phyloP scores from a whole-genome alignment of 30 jellyfish, hydroid and myxozoan genomes.

The Morbakka virulenta region DNA sequence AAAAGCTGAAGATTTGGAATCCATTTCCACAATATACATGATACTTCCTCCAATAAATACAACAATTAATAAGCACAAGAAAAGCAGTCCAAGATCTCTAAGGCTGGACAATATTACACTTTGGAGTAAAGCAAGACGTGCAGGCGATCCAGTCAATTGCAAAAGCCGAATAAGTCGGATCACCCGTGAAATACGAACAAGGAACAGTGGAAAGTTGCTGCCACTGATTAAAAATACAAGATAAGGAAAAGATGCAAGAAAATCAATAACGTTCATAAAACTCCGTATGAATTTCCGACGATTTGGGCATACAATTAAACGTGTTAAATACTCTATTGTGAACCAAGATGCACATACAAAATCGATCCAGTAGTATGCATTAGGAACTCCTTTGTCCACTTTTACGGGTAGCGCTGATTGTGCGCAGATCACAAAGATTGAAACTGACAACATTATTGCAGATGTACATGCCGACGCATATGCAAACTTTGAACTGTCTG shows the following conservation, averaged over 20 bases:
- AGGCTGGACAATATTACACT: constrained; percentile 61
- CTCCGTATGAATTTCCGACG: constrained; percentile 16
- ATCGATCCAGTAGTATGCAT: constrained; percentile 42
- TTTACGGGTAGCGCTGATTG: constrained; percentile 1
- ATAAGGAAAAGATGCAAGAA: constrained; percentile 53
- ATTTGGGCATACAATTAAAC: constrained; percentile 43
- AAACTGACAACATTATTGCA: neutral
- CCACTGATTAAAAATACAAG: neutral
- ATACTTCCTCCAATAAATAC: constrained; percentile 65
- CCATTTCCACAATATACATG: constrained; percentile 55
- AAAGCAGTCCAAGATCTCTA: constrained; percentile 46
- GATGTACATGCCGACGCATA: neutral
- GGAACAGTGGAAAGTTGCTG: neutral
- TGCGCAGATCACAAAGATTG: constrained; percentile 7
- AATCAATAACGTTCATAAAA: constrained; percentile 46
- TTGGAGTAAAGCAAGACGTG: constrained; percentile 29
- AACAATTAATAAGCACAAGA: constrained; percentile 54
- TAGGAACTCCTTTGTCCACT: neutral
- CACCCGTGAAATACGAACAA: constrained; percentile 38
- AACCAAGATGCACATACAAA: constrained; percentile 26
- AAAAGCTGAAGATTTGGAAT: constrained; percentile 25
- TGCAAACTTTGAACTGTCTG: constrained; percentile 18
- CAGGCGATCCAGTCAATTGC: constrained; percentile 48
- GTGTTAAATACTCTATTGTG: constrained; percentile 32
- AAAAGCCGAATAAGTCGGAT: constrained; percentile 51